Conservation (phyloP, 2,888 invertebrate species). For the Drosophila paramelanica region DNA sequence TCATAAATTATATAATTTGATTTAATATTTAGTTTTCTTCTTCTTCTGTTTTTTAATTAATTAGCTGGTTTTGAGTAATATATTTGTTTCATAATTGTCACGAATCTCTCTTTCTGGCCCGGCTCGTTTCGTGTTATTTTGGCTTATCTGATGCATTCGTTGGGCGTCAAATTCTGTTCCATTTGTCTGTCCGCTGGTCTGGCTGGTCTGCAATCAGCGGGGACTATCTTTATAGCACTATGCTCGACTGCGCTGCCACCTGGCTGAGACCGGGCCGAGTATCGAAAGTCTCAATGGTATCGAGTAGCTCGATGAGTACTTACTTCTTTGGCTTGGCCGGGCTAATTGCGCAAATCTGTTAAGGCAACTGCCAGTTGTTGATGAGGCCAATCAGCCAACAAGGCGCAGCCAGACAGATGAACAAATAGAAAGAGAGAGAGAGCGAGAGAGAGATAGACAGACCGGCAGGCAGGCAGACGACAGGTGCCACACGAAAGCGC, state of each 20-base stretch:
- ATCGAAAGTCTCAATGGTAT: slow-evolving; percentile 53
- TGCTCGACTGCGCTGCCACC: slow-evolving; percentile 56
- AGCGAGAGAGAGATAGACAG: not conserved
- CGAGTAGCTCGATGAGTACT: slow-evolving; percentile 39
- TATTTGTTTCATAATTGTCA: slow-evolving; percentile 7
- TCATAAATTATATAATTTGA: not conserved
- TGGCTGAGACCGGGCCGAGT: slow-evolving; percentile 3
- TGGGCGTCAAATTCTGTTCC: slow-evolving; percentile 76
- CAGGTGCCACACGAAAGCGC: slow-evolving; percentile 80
- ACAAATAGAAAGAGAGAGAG: slow-evolving; percentile 2
- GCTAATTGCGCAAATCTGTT: slow-evolving; percentile 79
- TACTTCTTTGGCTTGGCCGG: slow-evolving; percentile 56
- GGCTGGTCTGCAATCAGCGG: slow-evolving; percentile 42
- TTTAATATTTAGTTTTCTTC: slow-evolving; percentile 5
- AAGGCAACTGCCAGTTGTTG: slow-evolving; percentile 67
- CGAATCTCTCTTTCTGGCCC: slow-evolving; percentile 4
- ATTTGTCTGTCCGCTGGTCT: slow-evolving; percentile 48
- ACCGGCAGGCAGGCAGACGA: slow-evolving; percentile 49
- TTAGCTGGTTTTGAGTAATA: slow-evolving; percentile 23
- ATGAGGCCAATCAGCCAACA: slow-evolving; percentile 67
- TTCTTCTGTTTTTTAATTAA: slow-evolving; percentile 13
- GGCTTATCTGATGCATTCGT: slow-evolving; percentile 53
- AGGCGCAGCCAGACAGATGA: slow-evolving; percentile 2
- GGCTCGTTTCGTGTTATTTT: slow-evolving; percentile 13
- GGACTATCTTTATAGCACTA: slow-evolving; percentile 67